Conservation (phyloP, 2,888 invertebrate genomes). For the Hipparchia semele region DNA sequence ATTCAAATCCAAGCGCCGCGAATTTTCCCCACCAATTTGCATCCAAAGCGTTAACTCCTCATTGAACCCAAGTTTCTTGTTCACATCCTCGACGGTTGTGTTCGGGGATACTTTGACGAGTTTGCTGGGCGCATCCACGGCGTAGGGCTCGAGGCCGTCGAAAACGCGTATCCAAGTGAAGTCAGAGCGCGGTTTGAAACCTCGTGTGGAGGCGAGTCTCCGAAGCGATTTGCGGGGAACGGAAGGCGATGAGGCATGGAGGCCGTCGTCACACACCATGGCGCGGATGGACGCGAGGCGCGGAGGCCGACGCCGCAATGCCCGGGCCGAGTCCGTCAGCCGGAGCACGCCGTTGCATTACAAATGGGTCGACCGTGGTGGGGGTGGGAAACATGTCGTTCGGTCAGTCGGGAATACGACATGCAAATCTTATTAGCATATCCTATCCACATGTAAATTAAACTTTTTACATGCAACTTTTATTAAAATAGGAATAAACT, state of each 20-base stretch:
- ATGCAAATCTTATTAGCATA: slow-evolving; percentile 57
- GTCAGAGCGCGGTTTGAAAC: slow-evolving; percentile 66
- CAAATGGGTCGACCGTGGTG: slow-evolving; percentile 78
- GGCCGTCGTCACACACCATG: slow-evolving; percentile 78
- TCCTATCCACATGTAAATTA: slow-evolving; percentile 23
- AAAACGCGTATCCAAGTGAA: slow-evolving; percentile 86
- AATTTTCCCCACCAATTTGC: slow-evolving; percentile 82
- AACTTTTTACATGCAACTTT: not conserved
- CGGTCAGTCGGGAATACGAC: slow-evolving; percentile 74
- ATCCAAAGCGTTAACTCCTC: slow-evolving; percentile 79
- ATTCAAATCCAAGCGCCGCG: slow-evolving; percentile 78
- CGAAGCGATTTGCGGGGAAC: slow-evolving; percentile 74
- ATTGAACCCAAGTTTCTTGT: slow-evolving; percentile 74
- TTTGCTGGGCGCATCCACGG: slow-evolving; percentile 78
- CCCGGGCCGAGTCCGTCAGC: slow-evolving; percentile 60
- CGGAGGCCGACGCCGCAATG: slow-evolving; percentile 61
- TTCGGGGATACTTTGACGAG: slow-evolving; percentile 83
- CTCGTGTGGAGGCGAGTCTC: slow-evolving; percentile 78
- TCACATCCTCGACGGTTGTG: slow-evolving; percentile 81
- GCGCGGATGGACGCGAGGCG: slow-evolving; percentile 54
- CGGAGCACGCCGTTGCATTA: slow-evolving; percentile 70
- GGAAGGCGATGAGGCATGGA: slow-evolving; percentile 79
- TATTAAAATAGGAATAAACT: not conserved
- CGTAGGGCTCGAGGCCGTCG: slow-evolving; percentile 80
- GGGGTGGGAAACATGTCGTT: slow-evolving; percentile 81